Evolutionary conservation across 2,888 invertebrate species (phyloP).

Genomic region (Amiota mariae): DNA sequence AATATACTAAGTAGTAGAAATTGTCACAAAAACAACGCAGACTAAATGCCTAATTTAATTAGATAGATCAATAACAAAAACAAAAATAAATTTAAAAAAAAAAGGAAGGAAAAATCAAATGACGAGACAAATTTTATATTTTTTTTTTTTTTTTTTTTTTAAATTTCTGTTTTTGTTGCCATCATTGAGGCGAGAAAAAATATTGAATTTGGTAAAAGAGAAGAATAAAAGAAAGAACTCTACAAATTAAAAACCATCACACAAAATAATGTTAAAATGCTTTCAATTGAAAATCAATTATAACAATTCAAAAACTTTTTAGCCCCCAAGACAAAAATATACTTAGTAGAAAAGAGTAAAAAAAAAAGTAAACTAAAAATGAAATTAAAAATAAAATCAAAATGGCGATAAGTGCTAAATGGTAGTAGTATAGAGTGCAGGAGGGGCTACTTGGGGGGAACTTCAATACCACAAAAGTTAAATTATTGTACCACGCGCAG

Average conservation of each 20-base stretch:
- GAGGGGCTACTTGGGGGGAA: too few relatives aligned
- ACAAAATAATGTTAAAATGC: neutral
- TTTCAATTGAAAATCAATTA: conserved; percentile 21
- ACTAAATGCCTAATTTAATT: conserved; percentile 1
- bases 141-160: neutral
- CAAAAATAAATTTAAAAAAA: neutral
- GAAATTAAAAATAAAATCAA: too few relatives aligned
- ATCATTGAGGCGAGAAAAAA: too few relatives aligned
- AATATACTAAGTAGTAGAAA: neutral
- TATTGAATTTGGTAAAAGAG: neutral
- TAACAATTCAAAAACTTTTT: too few relatives aligned
- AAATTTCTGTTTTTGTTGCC: neutral
- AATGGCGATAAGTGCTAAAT: too few relatives aligned
- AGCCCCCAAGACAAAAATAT: too few relatives aligned
- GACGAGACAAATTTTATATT: neutral
- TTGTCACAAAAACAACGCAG: neutral
- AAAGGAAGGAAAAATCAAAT: neutral
- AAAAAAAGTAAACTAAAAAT: too few relatives aligned
- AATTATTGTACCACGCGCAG: too few relatives aligned
- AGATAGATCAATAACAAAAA: neutral
- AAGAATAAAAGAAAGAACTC: neutral
- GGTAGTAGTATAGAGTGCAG: too few relatives aligned
- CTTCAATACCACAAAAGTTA: too few relatives aligned
- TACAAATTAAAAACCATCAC: neutral
- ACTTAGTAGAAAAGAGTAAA: too few relatives aligned